These are phyloP conservation scores for Rotaria socialis DNA, from an alignment of 2,888 invertebrate genomes.

Conservation along the genomic window DNA sequence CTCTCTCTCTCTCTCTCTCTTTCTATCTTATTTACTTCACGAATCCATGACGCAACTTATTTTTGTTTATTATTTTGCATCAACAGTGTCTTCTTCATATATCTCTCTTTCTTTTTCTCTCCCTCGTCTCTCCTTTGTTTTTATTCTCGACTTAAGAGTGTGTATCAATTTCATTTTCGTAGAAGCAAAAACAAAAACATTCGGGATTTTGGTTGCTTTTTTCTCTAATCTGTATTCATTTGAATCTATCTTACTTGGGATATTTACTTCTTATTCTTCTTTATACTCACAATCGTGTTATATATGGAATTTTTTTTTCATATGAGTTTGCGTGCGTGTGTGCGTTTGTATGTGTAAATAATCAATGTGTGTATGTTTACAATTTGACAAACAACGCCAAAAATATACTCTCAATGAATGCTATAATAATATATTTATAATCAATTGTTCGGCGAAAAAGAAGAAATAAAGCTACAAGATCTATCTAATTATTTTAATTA, in stretches of 20 bases:
- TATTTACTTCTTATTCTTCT: constrained; percentile 23
- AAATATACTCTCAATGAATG: constrained; percentile 16
- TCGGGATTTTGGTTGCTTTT: no score
- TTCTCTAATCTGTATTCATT: constrained; percentile 6
- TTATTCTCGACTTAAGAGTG: constrained; percentile 28
- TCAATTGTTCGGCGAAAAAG: neutral
- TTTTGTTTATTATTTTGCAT: constrained; percentile 15
- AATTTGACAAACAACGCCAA: constrained; percentile 27
- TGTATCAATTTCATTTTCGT: constrained; percentile 2
- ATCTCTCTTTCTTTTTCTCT: neutral
- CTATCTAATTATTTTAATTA: no score
- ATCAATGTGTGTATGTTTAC: constrained; percentile 22
- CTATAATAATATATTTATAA: neutral
- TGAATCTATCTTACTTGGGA: neutral
- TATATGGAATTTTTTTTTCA: neutral
- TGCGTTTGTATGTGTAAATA: constrained; percentile 32
- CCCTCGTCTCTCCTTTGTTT: neutral
- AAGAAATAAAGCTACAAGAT: no score
- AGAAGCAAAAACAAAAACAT: neutral
- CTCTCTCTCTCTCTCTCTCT: neutral
- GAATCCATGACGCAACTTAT: constrained; percentile 22
- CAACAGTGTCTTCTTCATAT: constrained; percentile 28
- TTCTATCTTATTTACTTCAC: neutral
- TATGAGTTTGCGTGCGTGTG: neutral
- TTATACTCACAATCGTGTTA: constrained; percentile 32